Conservation (phyloP, 2,113 vertebrate genomes). For the Prionailurus viverrinus region DNA sequence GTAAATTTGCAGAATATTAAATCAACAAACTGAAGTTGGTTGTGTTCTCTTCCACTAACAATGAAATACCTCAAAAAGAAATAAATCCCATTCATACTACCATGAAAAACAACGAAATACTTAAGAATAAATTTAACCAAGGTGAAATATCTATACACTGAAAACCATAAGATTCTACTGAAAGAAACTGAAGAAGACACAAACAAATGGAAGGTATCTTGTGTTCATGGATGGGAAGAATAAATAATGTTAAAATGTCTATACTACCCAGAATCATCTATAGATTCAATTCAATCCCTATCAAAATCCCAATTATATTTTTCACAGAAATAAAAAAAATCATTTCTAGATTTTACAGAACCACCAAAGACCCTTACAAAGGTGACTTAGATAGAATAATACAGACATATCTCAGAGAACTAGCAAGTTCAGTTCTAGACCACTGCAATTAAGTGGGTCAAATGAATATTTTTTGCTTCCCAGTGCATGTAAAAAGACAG, state of each 20-base stretch:
- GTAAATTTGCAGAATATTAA: neutral
- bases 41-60: neutral
- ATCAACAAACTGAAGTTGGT: neutral
- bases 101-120: neutral
- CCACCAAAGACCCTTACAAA: neutral
- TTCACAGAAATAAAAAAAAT: neutral
- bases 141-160: neutral
- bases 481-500: neutral
- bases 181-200: neutral
- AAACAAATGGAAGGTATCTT: neutral
- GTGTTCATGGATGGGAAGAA: neutral
- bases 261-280: neutral
- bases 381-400: neutral
- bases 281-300: neutral
- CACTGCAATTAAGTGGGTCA: neutral
- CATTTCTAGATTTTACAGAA: neutral
- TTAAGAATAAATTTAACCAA: neutral
- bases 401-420: neutral
- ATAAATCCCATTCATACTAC: neutral
- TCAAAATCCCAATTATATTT: neutral
- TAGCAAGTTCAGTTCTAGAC: neutral
- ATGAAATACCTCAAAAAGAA: neutral
- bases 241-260: neutral
- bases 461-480: neutral
- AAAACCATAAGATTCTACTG: neutral